Percentiles rank a stretch among this genome's conserved stretches.
Conservation (phyloP, 1,140 invertebrate species). For the Danaus melanippus region DNA sequence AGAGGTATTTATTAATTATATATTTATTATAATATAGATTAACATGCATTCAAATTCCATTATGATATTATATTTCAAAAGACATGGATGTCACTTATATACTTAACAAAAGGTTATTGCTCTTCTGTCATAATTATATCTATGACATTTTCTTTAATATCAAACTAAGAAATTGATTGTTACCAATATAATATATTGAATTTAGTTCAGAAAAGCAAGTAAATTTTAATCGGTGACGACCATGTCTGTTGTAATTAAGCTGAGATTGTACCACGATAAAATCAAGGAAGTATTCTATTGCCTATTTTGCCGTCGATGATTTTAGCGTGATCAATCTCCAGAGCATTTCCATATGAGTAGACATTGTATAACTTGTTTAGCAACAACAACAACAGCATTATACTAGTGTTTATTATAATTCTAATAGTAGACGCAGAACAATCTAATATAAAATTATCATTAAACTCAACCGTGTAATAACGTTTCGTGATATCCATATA, state of each 20-base stretch:
- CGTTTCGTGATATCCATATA: constrained; percentile 23
- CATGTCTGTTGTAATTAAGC: constrained; percentile 35
- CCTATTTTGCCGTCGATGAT: constrained; percentile 2
- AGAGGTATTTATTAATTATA: constrained; percentile 68
- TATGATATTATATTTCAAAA: constrained; percentile 55
- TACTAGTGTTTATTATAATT: constrained; percentile 56
- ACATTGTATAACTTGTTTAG: constrained; percentile 63
- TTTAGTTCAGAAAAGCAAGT: neutral
- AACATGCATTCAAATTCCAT: constrained; percentile 70
- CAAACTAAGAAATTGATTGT: constrained; percentile 2
- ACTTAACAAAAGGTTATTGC: constrained; percentile 19
- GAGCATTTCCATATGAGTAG: constrained; percentile 42
- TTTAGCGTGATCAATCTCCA: constrained; percentile 29
- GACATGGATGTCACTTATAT: constrained; percentile 44
- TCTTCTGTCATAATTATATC: constrained; percentile 6
- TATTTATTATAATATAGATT: constrained; percentile 61
- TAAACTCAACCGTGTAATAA: constrained; percentile 27
- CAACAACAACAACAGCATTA: constrained; percentile 67
- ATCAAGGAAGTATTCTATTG: constrained; percentile 5
- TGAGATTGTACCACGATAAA: constrained; percentile 37
- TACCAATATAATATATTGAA: constrained; percentile 2
- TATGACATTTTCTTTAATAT: constrained; percentile 5
- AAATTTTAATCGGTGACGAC: constrained; percentile 20
- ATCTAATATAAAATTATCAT: constrained; percentile 30
- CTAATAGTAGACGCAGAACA: constrained; percentile 38